phyloP scores from a whole-genome alignment of 2,113 vertebrate genomes.

The Trichechus manatus region DNA sequence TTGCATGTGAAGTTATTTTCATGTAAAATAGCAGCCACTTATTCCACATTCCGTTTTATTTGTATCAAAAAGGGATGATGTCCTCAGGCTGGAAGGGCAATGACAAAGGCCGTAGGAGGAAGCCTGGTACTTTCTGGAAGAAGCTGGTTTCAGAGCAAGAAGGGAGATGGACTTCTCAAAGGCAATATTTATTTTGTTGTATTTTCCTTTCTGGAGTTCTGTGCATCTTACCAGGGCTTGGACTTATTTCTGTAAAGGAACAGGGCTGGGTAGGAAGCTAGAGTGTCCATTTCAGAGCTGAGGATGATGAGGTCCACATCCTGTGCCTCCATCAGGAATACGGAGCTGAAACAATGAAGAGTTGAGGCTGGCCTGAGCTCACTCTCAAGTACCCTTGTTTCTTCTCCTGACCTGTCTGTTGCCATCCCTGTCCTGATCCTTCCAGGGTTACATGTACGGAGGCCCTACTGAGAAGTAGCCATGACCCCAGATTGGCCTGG shows the following conservation, averaged over 20 bases:
- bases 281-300: not conserved
- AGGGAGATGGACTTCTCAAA: not conserved
- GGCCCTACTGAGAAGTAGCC: not conserved
- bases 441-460: not conserved
- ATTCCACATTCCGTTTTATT: conserved; percentile 88
- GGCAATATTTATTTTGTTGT: not conserved
- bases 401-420: not conserved
- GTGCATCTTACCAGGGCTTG: not conserved
- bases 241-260: not conserved
- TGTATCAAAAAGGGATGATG: conserved; percentile 86
- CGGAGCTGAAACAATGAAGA: not conserved
- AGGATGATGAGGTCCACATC: too few species aligned
- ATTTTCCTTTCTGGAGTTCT: not conserved
- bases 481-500: not conserved
- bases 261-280: not conserved
- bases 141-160: conserved; percentile 62
- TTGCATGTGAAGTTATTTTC: conserved; percentile 88
- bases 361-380: not conserved
- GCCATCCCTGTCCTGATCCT: not conserved
- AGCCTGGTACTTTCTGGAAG: conserved; percentile 84
- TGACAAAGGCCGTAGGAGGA: conserved; percentile 56
- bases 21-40: conserved; percentile 84
- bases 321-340: not conserved
- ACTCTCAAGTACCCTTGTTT: not conserved
- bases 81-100: conserved; percentile 84